Evolutionary conservation across 2,888 invertebrate species (phyloP), one percentile per base, ranked within the genome.

Genomic region (Capitulum mitella): DNA sequence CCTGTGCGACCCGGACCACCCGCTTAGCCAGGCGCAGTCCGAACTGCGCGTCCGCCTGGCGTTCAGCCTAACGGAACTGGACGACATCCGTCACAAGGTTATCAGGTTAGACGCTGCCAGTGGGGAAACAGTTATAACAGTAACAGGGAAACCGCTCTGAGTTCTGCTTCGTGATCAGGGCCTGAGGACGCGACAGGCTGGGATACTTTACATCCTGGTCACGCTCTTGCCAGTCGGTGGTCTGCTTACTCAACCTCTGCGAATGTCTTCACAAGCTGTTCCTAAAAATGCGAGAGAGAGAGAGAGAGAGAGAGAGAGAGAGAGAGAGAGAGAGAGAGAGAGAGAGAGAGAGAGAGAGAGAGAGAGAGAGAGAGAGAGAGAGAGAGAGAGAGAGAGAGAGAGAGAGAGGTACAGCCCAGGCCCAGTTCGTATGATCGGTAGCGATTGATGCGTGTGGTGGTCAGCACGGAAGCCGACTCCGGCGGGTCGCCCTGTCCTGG

Each of bases 1-100:
- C 1, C 37, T 78, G 22, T 79, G 79, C 37, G 58, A 34, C 14
- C 32, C 79, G 8, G 40, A 40, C 29, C 79, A 79, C 70, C 54
- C 54, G 64, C 70, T 79, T 12, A 54, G 61, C 43, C 77, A 51
- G 26, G 29, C 79, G 29, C 6, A 64, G 32, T 32, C 40, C 19
- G 70, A 22, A 1, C 70, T 26, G 10, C 70, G 37, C 40, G 70
- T 70, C 37, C 37, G 40, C 19, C 70, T 70, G 70, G 70, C 70
- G 26, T 70, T 70, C 70, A 70, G 70, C 40, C 26, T 40, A 10
- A 32, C 70, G 19, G 26, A 70, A 26, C 70, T 70, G 70, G 26
- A 12, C 34, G 40, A 40, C 34, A 70, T 70, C 40, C 37, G 26
- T 10, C 70, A 70, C 26, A 37, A 29, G 37, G 70, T 70, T 12